Evolutionary conservation across 2,797 vertebrate genomes (phyloP).

Genomic region (Mus spretus): DNA sequence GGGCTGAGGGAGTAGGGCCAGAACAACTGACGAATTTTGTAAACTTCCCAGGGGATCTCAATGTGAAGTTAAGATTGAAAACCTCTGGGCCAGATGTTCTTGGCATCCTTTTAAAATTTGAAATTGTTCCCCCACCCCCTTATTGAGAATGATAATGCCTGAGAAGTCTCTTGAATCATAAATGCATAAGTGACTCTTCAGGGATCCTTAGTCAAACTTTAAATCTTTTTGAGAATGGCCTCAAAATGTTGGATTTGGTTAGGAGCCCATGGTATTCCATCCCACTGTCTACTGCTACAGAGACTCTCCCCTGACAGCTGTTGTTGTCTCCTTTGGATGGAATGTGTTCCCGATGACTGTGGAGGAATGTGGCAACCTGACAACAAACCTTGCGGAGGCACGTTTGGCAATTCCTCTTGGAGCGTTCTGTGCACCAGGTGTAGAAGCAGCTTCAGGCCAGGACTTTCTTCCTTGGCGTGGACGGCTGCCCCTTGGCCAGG

Average conservation of each 20-base stretch:
- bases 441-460: background rate
- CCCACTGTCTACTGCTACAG: background rate
- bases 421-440: background rate
- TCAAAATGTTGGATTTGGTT: background rate
- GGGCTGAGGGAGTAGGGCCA: background rate
- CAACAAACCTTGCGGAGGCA: background rate
- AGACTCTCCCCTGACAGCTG: background rate
- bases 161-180: background rate
- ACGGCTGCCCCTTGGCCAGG: background rate
- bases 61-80: background rate
- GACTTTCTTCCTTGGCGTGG: background rate
- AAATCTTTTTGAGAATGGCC: background rate
- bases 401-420: background rate
- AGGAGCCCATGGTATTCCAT: background rate
- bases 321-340: background rate
- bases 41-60: background rate
- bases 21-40: background rate
- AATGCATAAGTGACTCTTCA: background rate
- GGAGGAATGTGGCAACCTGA: background rate
- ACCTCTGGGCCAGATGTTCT: background rate
- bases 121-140: background rate
- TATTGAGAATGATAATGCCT: background rate
- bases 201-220: background rate
- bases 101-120: background rate
- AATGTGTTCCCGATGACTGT: rapidly evolving